Evolutionary conservation across 2,797 vertebrate genomes (phyloP), one percentile per base, ranked within the genome.

Genomic region (Percopsis omiscomaycus): DNA sequence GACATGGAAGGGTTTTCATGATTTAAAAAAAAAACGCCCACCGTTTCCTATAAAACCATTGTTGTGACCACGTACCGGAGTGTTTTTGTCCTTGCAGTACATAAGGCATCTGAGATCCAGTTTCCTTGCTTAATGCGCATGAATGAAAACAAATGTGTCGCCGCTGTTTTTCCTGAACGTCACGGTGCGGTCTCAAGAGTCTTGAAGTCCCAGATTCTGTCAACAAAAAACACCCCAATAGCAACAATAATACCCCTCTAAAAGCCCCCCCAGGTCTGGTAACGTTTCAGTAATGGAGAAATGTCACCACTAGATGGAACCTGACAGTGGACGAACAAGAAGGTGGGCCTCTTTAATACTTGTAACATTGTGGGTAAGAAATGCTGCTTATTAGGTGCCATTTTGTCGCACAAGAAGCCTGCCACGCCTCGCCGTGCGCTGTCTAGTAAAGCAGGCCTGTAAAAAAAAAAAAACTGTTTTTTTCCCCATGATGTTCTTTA

Each of bases 41-140:
- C 2, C 5, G 4, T 37, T 37, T 47, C 52, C 44, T 12, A 15
- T 42, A 28, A 14, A 46, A 42, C 62, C n/a, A 67, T 44, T 55
- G 22, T 51, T 27, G 51, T 53, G 60, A 47, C 46, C 27, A 55
- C 62, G 56, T n/a, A 57, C 44, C 32, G 32, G 32, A 37, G 32
- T 37, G 32, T 37, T 5, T 50, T 15, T 54, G 64, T 75, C 44
- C 46, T 75, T 37, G 22, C 22, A 22, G 22, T 22, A 22, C 22
- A 29, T 12, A 37, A 59, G 58, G 74, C 49, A 58, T 66, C 63
- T 27, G 46, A 27, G 49, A 65, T 79, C 80, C 75, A 82, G 63
- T 68, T 66, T 68, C 59, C 49, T 78, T 49, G 42, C 37, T 49
- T 14, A 60, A 47, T 13, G 58, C 49, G n/a, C 29, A 53, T 11